Evolutionary conservation across 2,113 vertebrate species (phyloP).

Genomic region (Cygnus buccinator): DNA sequence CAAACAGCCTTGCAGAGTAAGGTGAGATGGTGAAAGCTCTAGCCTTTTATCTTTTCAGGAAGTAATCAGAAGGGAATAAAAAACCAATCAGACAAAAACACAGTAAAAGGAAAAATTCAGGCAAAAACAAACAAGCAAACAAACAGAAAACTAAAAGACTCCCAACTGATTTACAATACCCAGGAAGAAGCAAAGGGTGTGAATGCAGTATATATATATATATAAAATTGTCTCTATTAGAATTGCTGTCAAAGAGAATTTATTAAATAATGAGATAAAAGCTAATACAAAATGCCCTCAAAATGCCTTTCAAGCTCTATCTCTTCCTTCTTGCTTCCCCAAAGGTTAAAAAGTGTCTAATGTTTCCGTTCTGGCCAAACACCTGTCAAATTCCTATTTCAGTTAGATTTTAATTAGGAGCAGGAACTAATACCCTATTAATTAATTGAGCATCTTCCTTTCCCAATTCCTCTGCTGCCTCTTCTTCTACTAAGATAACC

Average conservation of each 20-base stretch:
- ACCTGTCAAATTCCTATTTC: constrained; percentile 71
- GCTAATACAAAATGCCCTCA: neutral
- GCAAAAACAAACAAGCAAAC: neutral
- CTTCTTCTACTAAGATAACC: constrained; percentile 3
- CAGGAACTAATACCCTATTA: constrained; percentile 65
- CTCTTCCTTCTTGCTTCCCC: neutral
- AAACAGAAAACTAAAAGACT: neutral
- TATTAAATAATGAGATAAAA: constrained; percentile 14
- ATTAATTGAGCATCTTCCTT: constrained; percentile 67
- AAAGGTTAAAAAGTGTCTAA: constrained; percentile 35
- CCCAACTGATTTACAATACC: neutral
- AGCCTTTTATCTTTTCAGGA: neutral
- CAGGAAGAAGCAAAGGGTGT: neutral
- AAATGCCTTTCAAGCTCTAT: neutral
- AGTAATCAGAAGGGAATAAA: neutral
- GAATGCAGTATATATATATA: neutral
- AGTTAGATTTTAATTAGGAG: constrained; percentile 68
- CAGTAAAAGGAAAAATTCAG: neutral
- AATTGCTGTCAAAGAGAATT: neutral
- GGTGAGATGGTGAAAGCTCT: neutral
- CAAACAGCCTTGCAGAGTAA: neutral
- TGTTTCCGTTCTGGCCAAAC: constrained; percentile 58
- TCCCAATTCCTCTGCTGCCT: constrained; percentile 18
- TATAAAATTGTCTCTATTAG: neutral
- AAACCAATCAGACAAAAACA: neutral